phyloP scores from a whole-genome alignment of 1,140 invertebrate species.

The Dufourea novaeangliae region DNA sequence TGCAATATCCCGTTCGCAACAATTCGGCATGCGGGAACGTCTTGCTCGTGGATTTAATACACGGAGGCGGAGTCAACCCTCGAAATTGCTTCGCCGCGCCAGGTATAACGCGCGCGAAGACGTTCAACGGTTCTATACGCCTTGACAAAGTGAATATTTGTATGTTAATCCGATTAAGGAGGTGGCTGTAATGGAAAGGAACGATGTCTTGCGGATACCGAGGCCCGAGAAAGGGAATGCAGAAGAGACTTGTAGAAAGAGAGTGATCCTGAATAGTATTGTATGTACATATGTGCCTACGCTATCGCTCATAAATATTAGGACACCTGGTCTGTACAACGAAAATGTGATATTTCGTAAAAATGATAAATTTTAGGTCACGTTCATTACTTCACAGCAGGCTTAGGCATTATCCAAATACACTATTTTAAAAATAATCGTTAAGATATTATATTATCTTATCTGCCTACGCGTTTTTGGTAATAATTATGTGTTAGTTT shows the following conservation, averaged over 20 bases:
- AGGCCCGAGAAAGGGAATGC: constrained; percentile 1
- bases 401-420: too few species aligned
- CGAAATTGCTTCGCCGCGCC: constrained; percentile 48
- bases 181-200: constrained; percentile 26
- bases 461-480: too few species aligned
- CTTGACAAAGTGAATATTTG: constrained; percentile 73
- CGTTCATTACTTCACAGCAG: too few species aligned
- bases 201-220: constrained; percentile 1
- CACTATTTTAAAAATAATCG: too few species aligned
- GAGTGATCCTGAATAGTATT: constrained; percentile 3
- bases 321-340: too few species aligned
- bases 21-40: constrained; percentile 17
- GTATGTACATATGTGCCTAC: too few species aligned
- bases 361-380: too few species aligned
- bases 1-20: constrained; percentile 34
- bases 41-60: constrained; percentile 41
- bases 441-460: too few species aligned
- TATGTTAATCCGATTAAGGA: constrained; percentile 73
- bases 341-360: too few species aligned
- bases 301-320: too few species aligned
- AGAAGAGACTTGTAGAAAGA: neutral
- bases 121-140: constrained; percentile 52
- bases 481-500: too few species aligned
- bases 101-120: constrained; percentile 8
- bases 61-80: constrained; percentile 4